Evolutionary conservation across 1,140 invertebrate species (phyloP).

Genomic region (Camponotus pennsylvanicus): DNA sequence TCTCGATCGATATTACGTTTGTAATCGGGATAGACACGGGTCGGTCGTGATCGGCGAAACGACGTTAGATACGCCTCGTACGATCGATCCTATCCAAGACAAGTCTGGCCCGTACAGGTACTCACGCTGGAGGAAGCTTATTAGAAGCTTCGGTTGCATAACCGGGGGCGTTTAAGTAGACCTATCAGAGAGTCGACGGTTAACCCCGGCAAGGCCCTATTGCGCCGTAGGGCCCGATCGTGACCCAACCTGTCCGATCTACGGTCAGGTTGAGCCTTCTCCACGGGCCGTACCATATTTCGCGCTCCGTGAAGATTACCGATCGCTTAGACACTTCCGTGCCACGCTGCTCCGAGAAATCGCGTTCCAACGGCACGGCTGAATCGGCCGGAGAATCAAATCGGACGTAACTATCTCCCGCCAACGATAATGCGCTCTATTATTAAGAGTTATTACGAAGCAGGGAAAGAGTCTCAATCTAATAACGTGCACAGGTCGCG

Average conservation of each 20-base stretch:
- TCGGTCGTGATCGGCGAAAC: slow-evolving; percentile 63
- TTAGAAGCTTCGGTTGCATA: slow-evolving; percentile 77
- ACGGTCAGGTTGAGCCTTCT: slow-evolving; percentile 76
- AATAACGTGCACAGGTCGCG: neutral
- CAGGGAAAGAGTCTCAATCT: neutral
- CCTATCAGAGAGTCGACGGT: slow-evolving; percentile 74
- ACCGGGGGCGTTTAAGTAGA: slow-evolving; percentile 74
- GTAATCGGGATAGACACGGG: slow-evolving; percentile 25
- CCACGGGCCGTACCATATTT: slow-evolving; percentile 78
- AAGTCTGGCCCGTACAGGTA: slow-evolving; percentile 66
- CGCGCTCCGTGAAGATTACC: slow-evolving; percentile 78
- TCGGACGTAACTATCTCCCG: slow-evolving; percentile 35
- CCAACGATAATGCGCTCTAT: slow-evolving; percentile 48
- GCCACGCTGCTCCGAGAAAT: slow-evolving; percentile 58
- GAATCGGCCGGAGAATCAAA: slow-evolving; percentile 41
- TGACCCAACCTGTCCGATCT: slow-evolving; percentile 84
- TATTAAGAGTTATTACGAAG: slow-evolving; percentile 8
- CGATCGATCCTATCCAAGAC: slow-evolving; percentile 58
- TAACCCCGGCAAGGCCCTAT: slow-evolving; percentile 69
- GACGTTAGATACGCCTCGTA: slow-evolving; percentile 55
- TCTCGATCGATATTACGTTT: slow-evolving; percentile 26
- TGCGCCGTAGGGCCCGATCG: slow-evolving; percentile 77
- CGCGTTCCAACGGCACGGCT: slow-evolving; percentile 41
- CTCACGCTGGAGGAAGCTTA: slow-evolving; percentile 73
- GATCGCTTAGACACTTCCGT: slow-evolving; percentile 79